Conservation (phyloP, 2,797 vertebrate species). For the Epinephelus coioides region DNA sequence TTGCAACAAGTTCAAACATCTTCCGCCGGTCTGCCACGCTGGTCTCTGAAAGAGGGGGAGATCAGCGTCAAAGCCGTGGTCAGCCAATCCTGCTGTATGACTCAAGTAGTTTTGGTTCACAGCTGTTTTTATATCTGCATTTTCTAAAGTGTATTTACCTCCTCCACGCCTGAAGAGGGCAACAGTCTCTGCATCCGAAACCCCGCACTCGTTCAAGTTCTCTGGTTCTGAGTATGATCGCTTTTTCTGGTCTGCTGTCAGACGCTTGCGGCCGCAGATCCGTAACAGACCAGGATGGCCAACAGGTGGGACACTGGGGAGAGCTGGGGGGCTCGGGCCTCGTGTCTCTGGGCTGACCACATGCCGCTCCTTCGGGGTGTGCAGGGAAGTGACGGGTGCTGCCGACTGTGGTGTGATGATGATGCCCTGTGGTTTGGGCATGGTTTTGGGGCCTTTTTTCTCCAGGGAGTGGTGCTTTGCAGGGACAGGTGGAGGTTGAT, state of each 20-base stretch:
- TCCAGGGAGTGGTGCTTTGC: slow-evolving; percentile 81
- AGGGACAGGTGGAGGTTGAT: slow-evolving; percentile 51
- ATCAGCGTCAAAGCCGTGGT: not conserved
- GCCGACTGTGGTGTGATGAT: slow-evolving; percentile 22
- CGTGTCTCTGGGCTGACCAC: slow-evolving; percentile 83
- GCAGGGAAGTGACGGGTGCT: slow-evolving; percentile 79
- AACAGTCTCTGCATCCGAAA: slow-evolving; percentile 80
- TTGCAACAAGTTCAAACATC: slow-evolving; percentile 90
- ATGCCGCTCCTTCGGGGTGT: slow-evolving; percentile 91
- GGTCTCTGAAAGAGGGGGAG: slow-evolving; percentile 78
- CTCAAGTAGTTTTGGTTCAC: not conserved
- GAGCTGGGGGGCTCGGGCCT: slow-evolving; percentile 62
- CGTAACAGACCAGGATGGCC: slow-evolving; percentile 80
- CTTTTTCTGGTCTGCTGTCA: slow-evolving; percentile 93
- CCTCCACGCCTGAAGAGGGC: slow-evolving; percentile 77
- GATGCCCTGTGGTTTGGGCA: slow-evolving; percentile 78
- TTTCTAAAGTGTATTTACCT: slow-evolving; percentile 57
- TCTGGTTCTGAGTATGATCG: slow-evolving; percentile 96
- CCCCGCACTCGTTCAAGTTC: slow-evolving; percentile 94
- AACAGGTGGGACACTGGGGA: slow-evolving; percentile 76
- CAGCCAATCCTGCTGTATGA: not conserved
- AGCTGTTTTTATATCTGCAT: not conserved
- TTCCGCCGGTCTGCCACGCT: slow-evolving; percentile 91
- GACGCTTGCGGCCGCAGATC: slow-evolving; percentile 91
- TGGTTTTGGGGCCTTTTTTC: slow-evolving; percentile 86